These are phyloP conservation scores for Zaprionus ornatus DNA, from an alignment of 1,140 invertebrate species.

Conservation along the genomic window DNA sequence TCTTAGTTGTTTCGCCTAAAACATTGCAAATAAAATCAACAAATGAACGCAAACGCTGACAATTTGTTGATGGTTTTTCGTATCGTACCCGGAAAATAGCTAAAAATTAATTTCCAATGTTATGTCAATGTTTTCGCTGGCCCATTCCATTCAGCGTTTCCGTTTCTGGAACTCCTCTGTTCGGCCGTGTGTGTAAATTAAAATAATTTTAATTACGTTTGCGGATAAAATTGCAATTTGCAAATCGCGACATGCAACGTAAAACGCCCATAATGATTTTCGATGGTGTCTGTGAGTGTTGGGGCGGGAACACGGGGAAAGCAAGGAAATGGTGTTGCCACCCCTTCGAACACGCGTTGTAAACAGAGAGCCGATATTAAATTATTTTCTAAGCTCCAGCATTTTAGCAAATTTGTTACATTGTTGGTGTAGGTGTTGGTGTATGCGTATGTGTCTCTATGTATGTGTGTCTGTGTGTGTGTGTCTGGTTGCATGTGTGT, in stretches of 20 bases:
- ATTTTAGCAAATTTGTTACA: conserved; percentile 67
- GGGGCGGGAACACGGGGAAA: neutral
- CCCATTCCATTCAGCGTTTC: neutral
- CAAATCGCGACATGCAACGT: conserved; percentile 24
- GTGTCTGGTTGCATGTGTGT: conserved; percentile 13
- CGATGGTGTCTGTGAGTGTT: neutral
- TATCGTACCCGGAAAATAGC: conserved; percentile 42
- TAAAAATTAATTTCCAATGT: conserved; percentile 73
- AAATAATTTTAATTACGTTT: conserved; percentile 65
- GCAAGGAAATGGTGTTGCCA: conserved; percentile 8
- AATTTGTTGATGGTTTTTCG: conserved; percentile 73
- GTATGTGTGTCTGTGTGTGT: conserved; percentile 17
- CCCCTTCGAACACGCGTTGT: conserved; percentile 26
- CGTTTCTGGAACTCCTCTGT: neutral
- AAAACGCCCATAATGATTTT: conserved; percentile 66
- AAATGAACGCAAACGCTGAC: conserved; percentile 67
- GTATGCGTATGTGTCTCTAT: conserved; percentile 7
- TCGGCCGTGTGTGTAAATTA: conserved; percentile 29
- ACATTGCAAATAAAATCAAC: conserved; percentile 61
- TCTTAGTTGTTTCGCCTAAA: conserved; percentile 23
- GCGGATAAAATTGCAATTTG: conserved; percentile 58
- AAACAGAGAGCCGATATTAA: conserved; percentile 34
- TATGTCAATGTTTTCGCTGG: conserved; percentile 36
- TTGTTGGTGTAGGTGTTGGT: conserved; percentile 20
- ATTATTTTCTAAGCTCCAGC: conserved; percentile 58